Percentiles rank a stretch among this genome's conserved stretches.
These are phyloP conservation scores for Steatocranus sp. DNA, from an alignment of 2,797 vertebrate species.

Conservation along the genomic window DNA sequence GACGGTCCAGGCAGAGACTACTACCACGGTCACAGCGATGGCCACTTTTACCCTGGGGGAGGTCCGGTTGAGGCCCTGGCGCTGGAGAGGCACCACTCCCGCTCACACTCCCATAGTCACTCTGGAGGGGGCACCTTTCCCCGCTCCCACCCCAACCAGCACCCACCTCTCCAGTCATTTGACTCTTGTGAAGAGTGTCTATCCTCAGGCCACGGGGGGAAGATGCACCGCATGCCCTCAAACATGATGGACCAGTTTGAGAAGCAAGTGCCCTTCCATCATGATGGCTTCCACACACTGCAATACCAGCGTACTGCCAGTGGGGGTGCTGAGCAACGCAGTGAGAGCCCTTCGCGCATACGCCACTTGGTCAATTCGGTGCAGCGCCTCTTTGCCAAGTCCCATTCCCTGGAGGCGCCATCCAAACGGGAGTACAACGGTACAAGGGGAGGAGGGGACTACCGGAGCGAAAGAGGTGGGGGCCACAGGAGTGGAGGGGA, in stretches of 20 bases:
- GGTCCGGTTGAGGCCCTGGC: constrained; percentile 79
- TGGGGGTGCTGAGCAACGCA: constrained; percentile 83
- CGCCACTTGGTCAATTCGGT: constrained; percentile 98
- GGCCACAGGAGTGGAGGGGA: constrained; percentile 74
- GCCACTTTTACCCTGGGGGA: constrained; percentile 84
- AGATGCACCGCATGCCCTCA: constrained; percentile 92
- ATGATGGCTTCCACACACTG: constrained; percentile 97
- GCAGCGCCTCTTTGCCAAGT: constrained; percentile 98
- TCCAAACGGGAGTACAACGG: constrained; percentile 94
- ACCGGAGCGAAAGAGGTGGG: constrained; percentile 74
- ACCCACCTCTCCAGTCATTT: constrained; percentile 80
- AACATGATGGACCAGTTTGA: constrained; percentile 95
- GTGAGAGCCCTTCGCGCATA: constrained; percentile 96
- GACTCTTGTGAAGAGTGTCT: constrained; percentile 97
- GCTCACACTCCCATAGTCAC: constrained; percentile 68
- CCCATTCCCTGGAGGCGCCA: constrained; percentile 94
- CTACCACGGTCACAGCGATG: constrained; percentile 72
- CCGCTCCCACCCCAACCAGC: constrained; percentile 90
- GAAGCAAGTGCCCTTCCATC: constrained; percentile 95
- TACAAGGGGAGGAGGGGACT: constrained; percentile 79
- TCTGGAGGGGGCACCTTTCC: constrained; percentile 94
- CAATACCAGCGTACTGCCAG: constrained; percentile 90
- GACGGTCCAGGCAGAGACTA: constrained; percentile 78
- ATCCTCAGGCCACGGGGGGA: constrained; percentile 73
- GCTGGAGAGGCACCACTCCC: constrained; percentile 68